These are phyloP conservation scores for Champsocephalus gunnari DNA, from an alignment of 2,797 vertebrate species.

Conservation along the genomic window DNA sequence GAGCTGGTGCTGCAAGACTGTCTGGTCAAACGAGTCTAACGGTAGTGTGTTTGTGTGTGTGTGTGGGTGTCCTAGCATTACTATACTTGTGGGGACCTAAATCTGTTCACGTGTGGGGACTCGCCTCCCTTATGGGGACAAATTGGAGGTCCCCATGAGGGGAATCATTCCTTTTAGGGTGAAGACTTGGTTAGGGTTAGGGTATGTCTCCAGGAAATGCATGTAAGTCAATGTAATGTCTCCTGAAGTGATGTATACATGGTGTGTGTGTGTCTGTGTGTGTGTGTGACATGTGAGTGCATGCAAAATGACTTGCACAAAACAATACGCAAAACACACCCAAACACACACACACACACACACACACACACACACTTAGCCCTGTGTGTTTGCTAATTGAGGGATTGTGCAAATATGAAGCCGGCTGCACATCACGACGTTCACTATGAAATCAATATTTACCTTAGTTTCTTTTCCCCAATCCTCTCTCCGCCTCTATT, in stretches of 20 bases:
- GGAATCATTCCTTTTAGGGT: too few species aligned
- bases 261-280: too few species aligned
- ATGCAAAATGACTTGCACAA: conserved; percentile 34
- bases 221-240: too few species aligned
- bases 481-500: neutral
- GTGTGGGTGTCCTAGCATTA: neutral
- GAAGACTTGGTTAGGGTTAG: too few species aligned
- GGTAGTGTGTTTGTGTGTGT: conserved; percentile 44
- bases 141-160: too few species aligned
- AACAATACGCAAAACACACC: conserved; percentile 57
- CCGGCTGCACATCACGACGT: neutral
- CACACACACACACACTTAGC: conserved; percentile 32
- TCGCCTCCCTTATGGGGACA: too few species aligned
- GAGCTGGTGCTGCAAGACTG: conserved; percentile 80
- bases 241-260: too few species aligned
- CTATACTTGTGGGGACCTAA: too few species aligned
- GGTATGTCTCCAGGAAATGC: too few species aligned
- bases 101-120: too few species aligned
- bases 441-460: conserved; percentile 19
- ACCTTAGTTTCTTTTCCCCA: fast-evolving
- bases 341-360: conserved; percentile 3
- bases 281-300: conserved; percentile 23
- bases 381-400: conserved; percentile 61
- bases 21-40: conserved; percentile 84
- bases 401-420: conserved; percentile 61